phyloP scores from a whole-genome alignment of 1,140 invertebrate species.

The Homarus americanus region DNA sequence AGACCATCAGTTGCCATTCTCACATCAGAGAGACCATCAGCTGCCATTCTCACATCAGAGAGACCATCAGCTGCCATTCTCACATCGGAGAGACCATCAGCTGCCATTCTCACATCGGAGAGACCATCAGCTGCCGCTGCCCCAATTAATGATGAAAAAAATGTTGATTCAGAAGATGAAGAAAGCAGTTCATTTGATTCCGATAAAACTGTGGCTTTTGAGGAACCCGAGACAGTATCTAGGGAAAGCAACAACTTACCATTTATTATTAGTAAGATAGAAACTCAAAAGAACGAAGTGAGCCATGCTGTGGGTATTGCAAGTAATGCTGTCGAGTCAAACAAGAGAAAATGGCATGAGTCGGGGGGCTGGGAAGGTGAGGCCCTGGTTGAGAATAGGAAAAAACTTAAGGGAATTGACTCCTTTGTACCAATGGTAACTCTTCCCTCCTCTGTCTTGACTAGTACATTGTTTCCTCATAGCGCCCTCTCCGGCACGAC shows the following conservation, averaged over 20 bases:
- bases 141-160: not conserved
- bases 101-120: not conserved
- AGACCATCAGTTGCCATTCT: not conserved
- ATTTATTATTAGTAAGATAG: not conserved
- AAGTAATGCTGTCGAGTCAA: not conserved
- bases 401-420: not conserved
- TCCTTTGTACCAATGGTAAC: too few species aligned
- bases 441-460: too few species aligned
- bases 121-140: not conserved
- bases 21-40: not conserved
- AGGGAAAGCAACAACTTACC: not conserved
- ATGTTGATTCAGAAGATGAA: not conserved
- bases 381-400: not conserved
- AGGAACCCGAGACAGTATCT: not conserved
- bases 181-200: not conserved
- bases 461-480: too few species aligned
- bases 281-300: not conserved
- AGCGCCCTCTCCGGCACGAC: too few species aligned
- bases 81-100: not conserved
- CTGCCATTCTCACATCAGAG: not conserved
- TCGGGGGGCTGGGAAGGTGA: not conserved
- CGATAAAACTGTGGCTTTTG: not conserved
- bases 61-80: not conserved
- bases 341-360: not conserved
- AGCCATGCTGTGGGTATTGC: not conserved